phyloP scores from a whole-genome alignment of 2,113 vertebrate species.

The Motacilla tschutschensis region DNA sequence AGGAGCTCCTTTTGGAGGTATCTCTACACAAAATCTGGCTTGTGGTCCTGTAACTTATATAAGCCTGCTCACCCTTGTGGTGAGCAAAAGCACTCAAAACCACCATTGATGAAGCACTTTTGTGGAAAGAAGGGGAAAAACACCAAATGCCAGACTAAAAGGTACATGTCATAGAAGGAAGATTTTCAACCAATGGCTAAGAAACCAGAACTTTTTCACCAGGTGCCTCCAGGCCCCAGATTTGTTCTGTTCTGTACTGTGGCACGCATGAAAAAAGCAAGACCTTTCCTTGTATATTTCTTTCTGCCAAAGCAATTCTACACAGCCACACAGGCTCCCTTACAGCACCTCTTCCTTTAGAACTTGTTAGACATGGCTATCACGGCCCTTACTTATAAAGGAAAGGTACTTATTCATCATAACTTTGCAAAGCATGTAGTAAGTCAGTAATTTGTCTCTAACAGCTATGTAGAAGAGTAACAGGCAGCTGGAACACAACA shows the following conservation, averaged over 20 bases:
- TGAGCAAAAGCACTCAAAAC: background rate
- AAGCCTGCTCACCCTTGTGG: background rate
- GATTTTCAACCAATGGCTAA: background rate
- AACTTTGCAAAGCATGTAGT: background rate
- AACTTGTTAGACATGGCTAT: background rate
- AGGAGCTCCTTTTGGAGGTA: background rate
- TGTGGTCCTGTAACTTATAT: background rate
- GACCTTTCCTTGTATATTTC: background rate
- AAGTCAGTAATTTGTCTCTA: background rate
- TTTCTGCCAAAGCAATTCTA: background rate
- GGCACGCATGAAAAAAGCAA: background rate
- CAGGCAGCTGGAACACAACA: background rate
- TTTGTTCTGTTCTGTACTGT: background rate
- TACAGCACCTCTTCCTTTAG: background rate
- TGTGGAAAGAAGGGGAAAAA: background rate
- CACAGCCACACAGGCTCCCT: background rate
- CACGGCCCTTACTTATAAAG: background rate
- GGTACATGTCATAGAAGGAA: fast-evolving
- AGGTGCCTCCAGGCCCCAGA: background rate
- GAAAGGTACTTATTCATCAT: background rate
- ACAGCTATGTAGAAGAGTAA: background rate
- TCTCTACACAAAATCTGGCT: background rate
- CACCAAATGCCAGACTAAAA: background rate
- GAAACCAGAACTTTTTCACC: background rate
- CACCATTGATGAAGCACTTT: background rate